These are phyloP conservation scores for Zaprionus ghesquierei DNA, from an alignment of 1,140 invertebrate species.

Conservation along the genomic window DNA sequence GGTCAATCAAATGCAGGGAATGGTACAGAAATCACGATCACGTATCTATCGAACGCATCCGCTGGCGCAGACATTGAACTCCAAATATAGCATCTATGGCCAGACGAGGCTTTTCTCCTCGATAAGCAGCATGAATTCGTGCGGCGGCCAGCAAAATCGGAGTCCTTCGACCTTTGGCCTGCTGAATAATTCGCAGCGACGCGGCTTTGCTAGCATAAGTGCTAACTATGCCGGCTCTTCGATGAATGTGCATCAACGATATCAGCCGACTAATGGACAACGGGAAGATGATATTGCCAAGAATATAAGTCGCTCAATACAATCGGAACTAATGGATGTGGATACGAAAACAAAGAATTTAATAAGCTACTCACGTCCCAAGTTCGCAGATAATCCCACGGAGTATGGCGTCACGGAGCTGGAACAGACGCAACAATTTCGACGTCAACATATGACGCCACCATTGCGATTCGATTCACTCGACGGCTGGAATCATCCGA, in stretches of 20 bases:
- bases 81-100: conserved; percentile 47
- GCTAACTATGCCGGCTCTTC: background rate
- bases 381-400: background rate
- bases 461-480: conserved; percentile 29
- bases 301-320: conserved; percentile 56
- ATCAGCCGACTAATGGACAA: background rate
- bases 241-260: conserved; percentile 23
- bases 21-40: conserved; percentile 6
- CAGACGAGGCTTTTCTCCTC: conserved; percentile 28
- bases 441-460: background rate
- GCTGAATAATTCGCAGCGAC: background rate
- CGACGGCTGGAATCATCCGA: conserved; percentile 48
- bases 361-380: conserved; percentile 22
- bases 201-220: background rate
- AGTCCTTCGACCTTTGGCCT: too few relatives aligned
- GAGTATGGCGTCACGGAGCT: background rate
- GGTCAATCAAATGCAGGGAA: conserved; percentile 55
- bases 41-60: background rate
- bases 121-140: background rate
- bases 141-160: too few relatives aligned
- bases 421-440: background rate
- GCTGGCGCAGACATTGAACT: background rate
- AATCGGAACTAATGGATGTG: conserved; percentile 51
- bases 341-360: conserved; percentile 30
- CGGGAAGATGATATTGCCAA: conserved; percentile 12